phyloP scores from a whole-genome alignment of 2,888 invertebrate genomes.

The Junonia oenone region DNA sequence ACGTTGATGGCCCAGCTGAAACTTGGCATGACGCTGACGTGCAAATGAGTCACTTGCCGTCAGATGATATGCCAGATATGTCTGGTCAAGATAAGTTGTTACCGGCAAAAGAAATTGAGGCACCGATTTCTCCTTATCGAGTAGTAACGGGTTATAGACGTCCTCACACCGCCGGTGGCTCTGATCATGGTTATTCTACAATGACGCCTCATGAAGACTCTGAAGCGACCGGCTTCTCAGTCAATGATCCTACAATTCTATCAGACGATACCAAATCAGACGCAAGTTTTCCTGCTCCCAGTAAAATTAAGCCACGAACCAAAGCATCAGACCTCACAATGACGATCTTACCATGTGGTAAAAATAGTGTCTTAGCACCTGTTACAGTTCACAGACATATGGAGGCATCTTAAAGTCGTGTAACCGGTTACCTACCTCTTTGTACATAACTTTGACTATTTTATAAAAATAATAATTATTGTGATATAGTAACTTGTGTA shows the following conservation, averaged over 20 bases:
- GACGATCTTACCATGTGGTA: slow-evolving; percentile 75
- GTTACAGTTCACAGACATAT: slow-evolving; percentile 93
- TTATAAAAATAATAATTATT: slow-evolving; percentile 5
- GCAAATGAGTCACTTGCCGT: slow-evolving; percentile 86
- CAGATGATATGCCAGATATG: slow-evolving; percentile 83
- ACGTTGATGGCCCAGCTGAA: slow-evolving; percentile 72
- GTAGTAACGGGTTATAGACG: slow-evolving; percentile 90
- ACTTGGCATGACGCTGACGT: slow-evolving; percentile 79
- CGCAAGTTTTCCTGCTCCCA: slow-evolving; percentile 80
- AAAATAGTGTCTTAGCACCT: slow-evolving; percentile 86
- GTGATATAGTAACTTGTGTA: slow-evolving; percentile 11
- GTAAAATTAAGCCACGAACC: slow-evolving; percentile 62
- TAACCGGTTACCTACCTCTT: slow-evolving; percentile 47
- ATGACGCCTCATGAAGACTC: slow-evolving; percentile 96
- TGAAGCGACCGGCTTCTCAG: slow-evolving; percentile 88
- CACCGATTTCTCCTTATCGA: slow-evolving; percentile 91
- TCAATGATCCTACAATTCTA: slow-evolving; percentile 81
- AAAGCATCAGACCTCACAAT: slow-evolving; percentile 64
- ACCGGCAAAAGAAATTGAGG: slow-evolving; percentile 80
- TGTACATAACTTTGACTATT: slow-evolving; percentile 29
- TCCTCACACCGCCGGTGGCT: slow-evolving; percentile 86
- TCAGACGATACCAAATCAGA: slow-evolving; percentile 75
- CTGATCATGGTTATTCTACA: slow-evolving; percentile 97
- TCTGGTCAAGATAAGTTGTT: slow-evolving; percentile 84
- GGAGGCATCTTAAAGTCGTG: slow-evolving; percentile 83